These are phyloP conservation scores for Globodera rostochiensis DNA, from an alignment of 1,140 invertebrate species.

Conservation along the genomic window DNA sequence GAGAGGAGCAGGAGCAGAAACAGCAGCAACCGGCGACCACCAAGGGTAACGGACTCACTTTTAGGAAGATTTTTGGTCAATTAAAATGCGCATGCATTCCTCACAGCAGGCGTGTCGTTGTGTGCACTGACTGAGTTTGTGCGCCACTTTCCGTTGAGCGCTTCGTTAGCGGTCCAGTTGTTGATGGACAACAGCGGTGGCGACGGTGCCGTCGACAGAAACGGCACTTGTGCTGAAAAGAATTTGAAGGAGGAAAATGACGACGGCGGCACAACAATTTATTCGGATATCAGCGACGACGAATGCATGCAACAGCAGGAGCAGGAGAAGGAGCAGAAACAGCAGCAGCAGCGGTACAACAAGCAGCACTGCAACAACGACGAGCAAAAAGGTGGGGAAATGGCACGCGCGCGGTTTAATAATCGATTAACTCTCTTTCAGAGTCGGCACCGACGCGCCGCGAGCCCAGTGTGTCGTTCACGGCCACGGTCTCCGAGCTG, in stretches of 20 bases:
- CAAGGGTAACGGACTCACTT: background rate
- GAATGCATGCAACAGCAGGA: background rate
- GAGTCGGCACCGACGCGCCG: too few relatives aligned
- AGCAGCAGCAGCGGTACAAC: background rate
- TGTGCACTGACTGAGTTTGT: background rate
- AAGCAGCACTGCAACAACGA: background rate
- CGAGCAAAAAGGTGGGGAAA: too few relatives aligned
- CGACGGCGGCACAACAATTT: background rate
- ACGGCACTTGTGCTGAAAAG: background rate
- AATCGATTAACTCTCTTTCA: too few relatives aligned
- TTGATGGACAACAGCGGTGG: background rate
- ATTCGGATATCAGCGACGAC: slow-evolving; percentile 8
- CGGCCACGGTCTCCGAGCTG: background rate
- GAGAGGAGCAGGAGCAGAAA: background rate
- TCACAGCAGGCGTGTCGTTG: background rate
- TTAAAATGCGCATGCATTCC: background rate
- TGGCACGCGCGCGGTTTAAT: too few relatives aligned
- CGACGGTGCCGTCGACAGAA: background rate
- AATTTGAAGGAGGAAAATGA: background rate
- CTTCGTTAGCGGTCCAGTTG: background rate
- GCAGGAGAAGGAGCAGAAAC: background rate
- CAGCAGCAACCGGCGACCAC: background rate
- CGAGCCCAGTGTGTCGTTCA: background rate
- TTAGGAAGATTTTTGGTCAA: background rate
- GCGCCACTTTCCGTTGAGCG: background rate